phyloP scores from a whole-genome alignment of 2,113 vertebrate genomes.

The Stictonetta naevosa region DNA sequence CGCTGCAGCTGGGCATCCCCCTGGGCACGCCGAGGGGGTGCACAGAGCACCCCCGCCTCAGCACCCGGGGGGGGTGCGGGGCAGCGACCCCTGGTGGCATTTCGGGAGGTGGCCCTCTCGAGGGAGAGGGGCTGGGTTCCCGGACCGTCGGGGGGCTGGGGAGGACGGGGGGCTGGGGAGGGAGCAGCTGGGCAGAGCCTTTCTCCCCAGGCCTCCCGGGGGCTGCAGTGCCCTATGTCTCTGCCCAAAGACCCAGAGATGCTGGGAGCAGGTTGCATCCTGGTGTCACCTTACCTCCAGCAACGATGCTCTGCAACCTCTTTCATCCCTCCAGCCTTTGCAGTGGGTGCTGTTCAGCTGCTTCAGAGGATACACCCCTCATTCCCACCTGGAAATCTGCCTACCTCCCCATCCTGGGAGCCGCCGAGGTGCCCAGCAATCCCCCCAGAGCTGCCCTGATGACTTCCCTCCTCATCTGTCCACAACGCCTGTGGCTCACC shows the following conservation, averaged over 20 bases:
- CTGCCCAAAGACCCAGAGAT: background rate
- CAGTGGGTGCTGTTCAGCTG: background rate
- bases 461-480: background rate
- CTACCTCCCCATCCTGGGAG: background rate
- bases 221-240: accelerated
- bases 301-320: background rate
- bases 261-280: background rate
- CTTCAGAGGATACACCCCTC: background rate
- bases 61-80: background rate
- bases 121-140: too few relatives aligned
- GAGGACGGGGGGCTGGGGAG: background rate
- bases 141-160: background rate
- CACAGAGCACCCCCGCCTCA: background rate
- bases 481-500: background rate
- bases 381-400: background rate
- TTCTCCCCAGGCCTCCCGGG: background rate
- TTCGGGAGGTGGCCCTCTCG: background rate
- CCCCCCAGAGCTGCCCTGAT: accelerated
- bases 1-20: background rate
- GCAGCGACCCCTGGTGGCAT: too few relatives aligned
- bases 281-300: too few relatives aligned
- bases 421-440: background rate
- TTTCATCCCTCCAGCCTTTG: background rate
- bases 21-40: background rate
- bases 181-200: too few relatives aligned